Evolutionary conservation across 2,888 invertebrate genomes (phyloP).

Genomic region (Oegoconia quadripuncta): DNA sequence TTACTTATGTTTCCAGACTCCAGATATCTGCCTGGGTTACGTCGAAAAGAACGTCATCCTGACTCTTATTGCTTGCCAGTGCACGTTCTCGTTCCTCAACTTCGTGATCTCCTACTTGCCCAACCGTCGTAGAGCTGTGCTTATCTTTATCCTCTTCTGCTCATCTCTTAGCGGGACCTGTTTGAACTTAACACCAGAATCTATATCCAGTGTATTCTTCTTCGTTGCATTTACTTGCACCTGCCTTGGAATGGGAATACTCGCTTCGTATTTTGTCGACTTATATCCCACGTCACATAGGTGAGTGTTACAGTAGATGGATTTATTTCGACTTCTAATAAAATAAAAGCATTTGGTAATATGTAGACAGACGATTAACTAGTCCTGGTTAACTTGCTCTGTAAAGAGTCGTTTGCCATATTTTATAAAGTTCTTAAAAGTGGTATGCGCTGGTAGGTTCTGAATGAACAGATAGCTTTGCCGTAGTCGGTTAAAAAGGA

Average conservation of each 20-base stretch:
- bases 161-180: conserved; percentile 75
- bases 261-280: conserved; percentile 69
- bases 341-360: too few species aligned
- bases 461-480: too few species aligned
- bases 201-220: conserved; percentile 60
- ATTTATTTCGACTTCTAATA: too few species aligned
- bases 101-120: conserved; percentile 74
- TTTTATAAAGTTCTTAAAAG: too few species aligned
- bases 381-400: too few species aligned
- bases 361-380: too few species aligned
- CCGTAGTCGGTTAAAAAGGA: too few species aligned
- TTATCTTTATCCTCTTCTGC: conserved; percentile 66
- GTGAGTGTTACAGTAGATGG: too few species aligned
- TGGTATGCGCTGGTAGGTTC: too few species aligned
- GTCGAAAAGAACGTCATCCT: conserved; percentile 81
- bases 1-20: conserved; percentile 37
- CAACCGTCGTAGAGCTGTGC: conserved; percentile 72
- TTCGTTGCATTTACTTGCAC: conserved; percentile 66
- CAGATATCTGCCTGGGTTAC: conserved; percentile 63
- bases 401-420: too few species aligned
- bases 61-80: conserved; percentile 82
- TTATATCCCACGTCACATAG: conserved; percentile 65
- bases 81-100: conserved; percentile 80
- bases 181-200: conserved; percentile 58
- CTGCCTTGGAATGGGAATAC: conserved; percentile 64